Evolutionary conservation across 2,113 vertebrate genomes (phyloP), one percentile per base, ranked within the genome.

Genomic region (Rhabdornis inornatus): DNA sequence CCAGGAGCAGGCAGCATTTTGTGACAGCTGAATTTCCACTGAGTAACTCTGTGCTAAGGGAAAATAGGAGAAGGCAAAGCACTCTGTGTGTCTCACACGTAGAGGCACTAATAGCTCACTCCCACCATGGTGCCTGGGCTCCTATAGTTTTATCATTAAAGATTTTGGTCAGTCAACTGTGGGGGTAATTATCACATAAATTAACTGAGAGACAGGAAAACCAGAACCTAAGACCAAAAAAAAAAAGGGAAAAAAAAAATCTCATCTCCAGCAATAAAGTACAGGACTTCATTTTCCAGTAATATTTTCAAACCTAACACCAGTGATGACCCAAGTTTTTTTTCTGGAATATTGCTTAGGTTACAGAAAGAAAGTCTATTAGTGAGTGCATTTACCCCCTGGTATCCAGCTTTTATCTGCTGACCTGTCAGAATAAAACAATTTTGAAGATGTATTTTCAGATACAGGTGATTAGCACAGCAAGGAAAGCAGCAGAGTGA

Each of bases 131-230:
- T 50, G 84, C 82, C 92, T 56, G 56, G 42, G 44, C 93, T 95
- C 96, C 95, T 63, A 69, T 14, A 95, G 97, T 55, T 94, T 94
- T 59, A 95, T 96, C 95, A 92, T 97, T 94, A 95, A 94, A 95
- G 92, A 97, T 94, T 96, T 94, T 92, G 95, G 94, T 91, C 96
- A 95, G 89, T 96, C 95, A 94, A 30, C 94, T 95, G 93, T 82
- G 95, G 88, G 87, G 90, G 89, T 92, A 96, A 97, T 97, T 97
- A 96, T 95, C 94, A 95, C 95, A 96, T 96, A 97, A 95, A 96
- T 97, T 97, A 95, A 91, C 89, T 77, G 92, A 95, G 90, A 94
- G 84, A 90, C 87, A 47, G 40, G 40, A 83, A 87, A 93, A 86
- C 18, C 72, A 92, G 86, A 82, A 86, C 28, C 20, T 42, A 79